Conservation (phyloP, 2,888 invertebrate species). For the Drosophila lacicola region DNA sequence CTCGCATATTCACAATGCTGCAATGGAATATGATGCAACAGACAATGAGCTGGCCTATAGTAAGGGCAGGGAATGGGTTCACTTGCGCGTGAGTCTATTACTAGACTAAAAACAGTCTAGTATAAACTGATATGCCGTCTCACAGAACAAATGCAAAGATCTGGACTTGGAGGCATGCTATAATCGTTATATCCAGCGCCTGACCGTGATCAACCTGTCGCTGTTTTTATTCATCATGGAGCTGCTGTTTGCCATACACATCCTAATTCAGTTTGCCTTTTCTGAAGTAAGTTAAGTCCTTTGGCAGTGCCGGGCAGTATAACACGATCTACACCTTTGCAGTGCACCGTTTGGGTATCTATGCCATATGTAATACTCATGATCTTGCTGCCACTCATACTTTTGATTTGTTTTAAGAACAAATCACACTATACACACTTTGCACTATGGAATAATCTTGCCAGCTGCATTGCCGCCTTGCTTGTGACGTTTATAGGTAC, state of each 20-base stretch:
- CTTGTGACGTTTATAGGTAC: conserved; percentile 30
- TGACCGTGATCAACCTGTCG: conserved; percentile 87
- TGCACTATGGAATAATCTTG: conserved; percentile 5
- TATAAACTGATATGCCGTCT: background rate
- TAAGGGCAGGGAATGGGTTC: conserved; percentile 18
- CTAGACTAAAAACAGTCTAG: no score
- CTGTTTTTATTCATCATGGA: conserved; percentile 38
- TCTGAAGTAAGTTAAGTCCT: conserved; percentile 21
- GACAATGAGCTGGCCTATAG: background rate
- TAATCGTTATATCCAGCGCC: conserved; percentile 86
- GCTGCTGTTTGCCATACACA: conserved; percentile 25
- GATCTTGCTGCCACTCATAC: conserved; percentile 21
- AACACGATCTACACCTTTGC: background rate
- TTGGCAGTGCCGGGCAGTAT: background rate
- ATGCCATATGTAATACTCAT: conserved; percentile 9
- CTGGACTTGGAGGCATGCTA: conserved; percentile 38
- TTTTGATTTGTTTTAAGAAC: conserved; percentile 20
- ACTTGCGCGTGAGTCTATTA: conserved; percentile 31
- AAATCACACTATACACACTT: background rate
- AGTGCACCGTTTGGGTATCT: fast-evolving
- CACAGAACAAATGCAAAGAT: conserved; percentile 23
- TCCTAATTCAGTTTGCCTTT: background rate
- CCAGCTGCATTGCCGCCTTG: conserved; percentile 26
- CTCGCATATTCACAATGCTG: no score
- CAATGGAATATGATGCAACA: background rate